phyloP scores from a whole-genome alignment of 2,797 vertebrate species.

The Phaenicophaeus curvirostris region DNA sequence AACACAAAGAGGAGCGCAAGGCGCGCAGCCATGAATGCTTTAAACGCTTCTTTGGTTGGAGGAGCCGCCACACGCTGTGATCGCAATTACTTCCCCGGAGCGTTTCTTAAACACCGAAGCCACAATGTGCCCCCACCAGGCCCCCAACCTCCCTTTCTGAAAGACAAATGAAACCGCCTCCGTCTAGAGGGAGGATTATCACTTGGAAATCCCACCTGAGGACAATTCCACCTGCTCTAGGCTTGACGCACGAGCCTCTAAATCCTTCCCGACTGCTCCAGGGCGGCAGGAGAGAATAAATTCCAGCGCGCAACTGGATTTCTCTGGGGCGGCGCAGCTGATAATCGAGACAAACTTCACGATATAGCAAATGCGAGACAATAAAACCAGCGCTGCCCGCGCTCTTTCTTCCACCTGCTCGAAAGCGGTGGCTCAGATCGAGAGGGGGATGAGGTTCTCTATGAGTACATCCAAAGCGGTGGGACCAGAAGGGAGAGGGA shows the following conservation, averaged over 20 bases:
- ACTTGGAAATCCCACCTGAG: not conserved
- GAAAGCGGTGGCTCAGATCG: too few species aligned
- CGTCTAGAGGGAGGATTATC: not conserved
- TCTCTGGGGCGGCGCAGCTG: not conserved
- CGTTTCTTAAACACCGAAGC: not conserved
- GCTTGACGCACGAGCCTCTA: not conserved
- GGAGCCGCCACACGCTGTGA: too few species aligned
- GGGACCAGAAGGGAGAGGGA: too few species aligned
- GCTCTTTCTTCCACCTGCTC: not conserved
- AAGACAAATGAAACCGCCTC: too few species aligned
- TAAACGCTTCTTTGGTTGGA: not conserved
- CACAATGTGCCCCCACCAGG: not conserved
- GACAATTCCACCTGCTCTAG: not conserved
- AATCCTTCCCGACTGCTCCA: not conserved
- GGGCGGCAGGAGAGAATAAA: not conserved
- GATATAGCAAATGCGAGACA: not conserved
- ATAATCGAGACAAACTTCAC: not conserved
- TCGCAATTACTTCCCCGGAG: not conserved
- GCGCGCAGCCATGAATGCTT: not conserved
- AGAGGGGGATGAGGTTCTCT: too few species aligned
- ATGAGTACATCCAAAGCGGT: too few species aligned
- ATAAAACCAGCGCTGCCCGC: accelerated
- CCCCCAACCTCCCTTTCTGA: not conserved
- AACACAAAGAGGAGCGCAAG: accelerated
- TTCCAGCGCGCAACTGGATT: not conserved